These are phyloP conservation scores for Loris lydekkerianus DNA, from an alignment of 2,797 vertebrate species.

Conservation along the genomic window DNA sequence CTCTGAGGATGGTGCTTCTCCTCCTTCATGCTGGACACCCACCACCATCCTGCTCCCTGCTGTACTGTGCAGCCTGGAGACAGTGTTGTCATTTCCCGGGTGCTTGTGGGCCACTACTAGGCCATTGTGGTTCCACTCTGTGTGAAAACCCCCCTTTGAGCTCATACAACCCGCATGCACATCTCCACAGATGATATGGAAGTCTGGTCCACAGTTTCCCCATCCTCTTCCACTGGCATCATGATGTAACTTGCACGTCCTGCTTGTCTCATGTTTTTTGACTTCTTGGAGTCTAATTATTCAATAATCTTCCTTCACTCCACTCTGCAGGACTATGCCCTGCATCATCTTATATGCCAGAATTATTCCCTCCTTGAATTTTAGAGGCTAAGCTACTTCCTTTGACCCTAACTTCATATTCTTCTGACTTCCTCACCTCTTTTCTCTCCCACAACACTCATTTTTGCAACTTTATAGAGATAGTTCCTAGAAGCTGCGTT, in stretches of 20 bases:
- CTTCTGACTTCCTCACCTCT: not conserved
- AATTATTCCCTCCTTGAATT: not conserved
- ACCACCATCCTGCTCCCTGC: not conserved
- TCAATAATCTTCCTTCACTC: not conserved
- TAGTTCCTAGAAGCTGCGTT: not conserved
- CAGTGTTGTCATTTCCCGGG: not conserved
- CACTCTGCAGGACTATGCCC: not conserved
- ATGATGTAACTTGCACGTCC: not conserved
- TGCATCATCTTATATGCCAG: not conserved
- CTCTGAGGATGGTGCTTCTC: not conserved
- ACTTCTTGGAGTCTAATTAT: not conserved
- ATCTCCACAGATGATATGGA: not conserved
- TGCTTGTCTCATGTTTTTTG: not conserved
- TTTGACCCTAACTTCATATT: not conserved
- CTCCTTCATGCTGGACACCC: not conserved
- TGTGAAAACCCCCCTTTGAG: not conserved
- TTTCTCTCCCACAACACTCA: not conserved
- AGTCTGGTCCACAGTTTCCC: not conserved
- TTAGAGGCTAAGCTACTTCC: not conserved
- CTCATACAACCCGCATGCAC: not conserved
- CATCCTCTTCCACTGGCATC: not conserved
- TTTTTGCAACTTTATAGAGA: not conserved
- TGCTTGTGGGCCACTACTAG: not conserved
- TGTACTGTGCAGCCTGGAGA: not conserved
- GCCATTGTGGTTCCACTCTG: no score